These are phyloP conservation scores for Pseudorhiza aurosa DNA, from an alignment of 30 jellyfish, hydroid and myxozoan genomes.

Conservation along the genomic window DNA sequence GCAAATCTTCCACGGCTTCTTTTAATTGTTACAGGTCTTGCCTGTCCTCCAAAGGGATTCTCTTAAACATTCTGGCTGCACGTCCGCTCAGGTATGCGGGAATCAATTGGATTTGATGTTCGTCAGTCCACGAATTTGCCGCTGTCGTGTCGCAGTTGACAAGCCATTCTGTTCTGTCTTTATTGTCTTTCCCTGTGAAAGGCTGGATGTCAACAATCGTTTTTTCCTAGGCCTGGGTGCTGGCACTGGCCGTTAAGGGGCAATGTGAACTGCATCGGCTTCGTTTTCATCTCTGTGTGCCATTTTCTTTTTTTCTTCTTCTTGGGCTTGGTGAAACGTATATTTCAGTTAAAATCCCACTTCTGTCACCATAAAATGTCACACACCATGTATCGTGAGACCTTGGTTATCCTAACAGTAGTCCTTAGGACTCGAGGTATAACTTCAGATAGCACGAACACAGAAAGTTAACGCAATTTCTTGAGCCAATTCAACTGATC, in stretches of 20 bases:
- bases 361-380: not conserved
- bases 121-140: constrained; percentile 26
- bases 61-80: constrained; percentile 66
- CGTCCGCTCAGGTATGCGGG: constrained; percentile 60
- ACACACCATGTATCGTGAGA: too few relatives aligned
- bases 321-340: constrained; percentile 44
- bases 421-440: too few relatives aligned
- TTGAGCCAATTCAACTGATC: too few relatives aligned
- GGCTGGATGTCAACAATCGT: constrained; percentile 38
- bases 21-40: constrained; percentile 39
- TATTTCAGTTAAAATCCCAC: constrained; percentile 46
- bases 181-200: constrained; percentile 36
- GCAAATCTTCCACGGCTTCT: constrained; percentile 33
- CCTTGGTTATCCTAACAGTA: too few relatives aligned
- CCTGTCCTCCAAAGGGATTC: constrained; percentile 38
- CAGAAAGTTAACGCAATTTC: too few relatives aligned
- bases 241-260: constrained; percentile 47
- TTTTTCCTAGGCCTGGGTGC: constrained; percentile 26
- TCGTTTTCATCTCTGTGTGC: constrained; percentile 50
- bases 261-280: constrained; percentile 42
- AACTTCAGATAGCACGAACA: too few relatives aligned
- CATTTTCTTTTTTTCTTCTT: constrained; percentile 25
- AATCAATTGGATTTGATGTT: constrained; percentile 14
- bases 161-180: constrained; percentile 56
- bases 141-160: too few relatives aligned